Percentiles rank a stretch among this genome's conserved stretches.
Conservation (phyloP, 2,888 invertebrate species). For the Thalpophila matura region DNA sequence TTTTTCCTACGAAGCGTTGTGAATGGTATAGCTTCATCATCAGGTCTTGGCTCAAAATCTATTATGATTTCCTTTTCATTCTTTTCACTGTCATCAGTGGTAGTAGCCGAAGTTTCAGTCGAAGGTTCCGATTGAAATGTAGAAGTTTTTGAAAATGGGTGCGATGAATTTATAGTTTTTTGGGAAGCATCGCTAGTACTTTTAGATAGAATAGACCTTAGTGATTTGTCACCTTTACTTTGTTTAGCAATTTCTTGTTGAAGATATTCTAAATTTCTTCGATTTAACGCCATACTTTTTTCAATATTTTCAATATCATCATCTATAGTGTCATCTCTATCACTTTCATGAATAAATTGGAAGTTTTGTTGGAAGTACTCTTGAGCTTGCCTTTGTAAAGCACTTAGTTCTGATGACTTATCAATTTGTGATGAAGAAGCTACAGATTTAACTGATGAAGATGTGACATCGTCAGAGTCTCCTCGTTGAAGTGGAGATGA, state of each 20-base stretch:
- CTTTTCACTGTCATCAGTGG: conserved; percentile 90
- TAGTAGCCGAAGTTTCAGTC: conserved; percentile 88
- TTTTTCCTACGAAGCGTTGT: conserved; percentile 89
- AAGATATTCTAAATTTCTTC: conserved; percentile 87
- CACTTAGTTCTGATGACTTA: conserved; percentile 84
- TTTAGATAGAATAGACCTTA: conserved; percentile 85
- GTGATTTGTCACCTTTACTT: conserved; percentile 80
- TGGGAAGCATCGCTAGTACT: conserved; percentile 86
- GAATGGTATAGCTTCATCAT: conserved; percentile 92
- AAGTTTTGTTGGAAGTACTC: conserved; percentile 90
- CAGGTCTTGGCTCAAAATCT: conserved; percentile 95
- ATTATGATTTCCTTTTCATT: conserved; percentile 96
- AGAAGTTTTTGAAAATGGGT: conserved; percentile 87
- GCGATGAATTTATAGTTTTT: conserved; percentile 83
- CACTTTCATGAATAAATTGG: conserved; percentile 89
- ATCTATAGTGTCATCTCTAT: conserved; percentile 88
- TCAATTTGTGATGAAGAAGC: conserved; percentile 85
- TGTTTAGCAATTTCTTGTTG: conserved; percentile 90
- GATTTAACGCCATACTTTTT: conserved; percentile 89
- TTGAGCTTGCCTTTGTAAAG: conserved; percentile 84
- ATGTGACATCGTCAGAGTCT: conserved; percentile 86
- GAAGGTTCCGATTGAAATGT: conserved; percentile 90
- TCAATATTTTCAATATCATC: conserved; percentile 89
- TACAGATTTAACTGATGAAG: conserved; percentile 84
- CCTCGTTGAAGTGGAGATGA: conserved; percentile 87